A percentile compares a stretch with the other conserved stretches of the same genome.
Evolutionary conservation across 2,797 vertebrate species (phyloP).

Genomic region (Hoplostethus atlanticus): DNA sequence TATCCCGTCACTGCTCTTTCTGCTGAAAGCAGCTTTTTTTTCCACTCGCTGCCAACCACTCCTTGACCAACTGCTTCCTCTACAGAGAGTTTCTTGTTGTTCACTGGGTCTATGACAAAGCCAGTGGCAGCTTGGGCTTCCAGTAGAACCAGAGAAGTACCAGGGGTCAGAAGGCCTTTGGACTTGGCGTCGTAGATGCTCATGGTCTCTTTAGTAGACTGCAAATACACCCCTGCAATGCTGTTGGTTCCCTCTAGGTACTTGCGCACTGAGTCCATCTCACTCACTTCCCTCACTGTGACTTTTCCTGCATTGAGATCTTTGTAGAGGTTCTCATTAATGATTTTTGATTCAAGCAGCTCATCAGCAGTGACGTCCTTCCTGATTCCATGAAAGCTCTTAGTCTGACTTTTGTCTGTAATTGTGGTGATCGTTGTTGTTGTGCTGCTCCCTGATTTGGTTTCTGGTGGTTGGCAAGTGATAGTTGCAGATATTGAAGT

Average conservation of each 20-base stretch:
- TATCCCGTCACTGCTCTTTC: conserved; percentile 75
- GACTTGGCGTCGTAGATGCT: conserved; percentile 80
- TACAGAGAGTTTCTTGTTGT: conserved; percentile 66
- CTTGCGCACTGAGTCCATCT: conserved; percentile 71
- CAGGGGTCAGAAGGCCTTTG: conserved; percentile 74
- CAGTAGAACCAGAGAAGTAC: conserved; percentile 73
- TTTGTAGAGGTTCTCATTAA: conserved; percentile 77
- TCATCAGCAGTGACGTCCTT: conserved; percentile 59
- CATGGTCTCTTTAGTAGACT: conserved; percentile 78
- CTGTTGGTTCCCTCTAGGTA: conserved; percentile 82
- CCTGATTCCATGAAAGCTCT: conserved; percentile 68
- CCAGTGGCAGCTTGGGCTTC: conserved; percentile 84
- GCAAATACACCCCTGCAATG: conserved; percentile 78
- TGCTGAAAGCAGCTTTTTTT: conserved; percentile 71
- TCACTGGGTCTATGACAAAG: conserved; percentile 66
- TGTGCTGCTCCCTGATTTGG: conserved; percentile 42
- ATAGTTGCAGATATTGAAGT: conserved; percentile 8
- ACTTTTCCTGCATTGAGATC: conserved; percentile 74
- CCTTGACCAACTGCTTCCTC: conserved; percentile 62
- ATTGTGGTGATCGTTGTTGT: conserved; percentile 34
- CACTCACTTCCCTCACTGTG: conserved; percentile 74
- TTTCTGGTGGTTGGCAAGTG: conserved; percentile 34
- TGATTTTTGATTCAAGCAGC: conserved; percentile 81
- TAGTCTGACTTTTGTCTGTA: conserved; percentile 25
- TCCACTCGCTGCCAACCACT: conserved; percentile 61